Base-by-base conservation (phyloP, 2,113 vertebrate genomes). In the Oryzias melastigma region DNA sequence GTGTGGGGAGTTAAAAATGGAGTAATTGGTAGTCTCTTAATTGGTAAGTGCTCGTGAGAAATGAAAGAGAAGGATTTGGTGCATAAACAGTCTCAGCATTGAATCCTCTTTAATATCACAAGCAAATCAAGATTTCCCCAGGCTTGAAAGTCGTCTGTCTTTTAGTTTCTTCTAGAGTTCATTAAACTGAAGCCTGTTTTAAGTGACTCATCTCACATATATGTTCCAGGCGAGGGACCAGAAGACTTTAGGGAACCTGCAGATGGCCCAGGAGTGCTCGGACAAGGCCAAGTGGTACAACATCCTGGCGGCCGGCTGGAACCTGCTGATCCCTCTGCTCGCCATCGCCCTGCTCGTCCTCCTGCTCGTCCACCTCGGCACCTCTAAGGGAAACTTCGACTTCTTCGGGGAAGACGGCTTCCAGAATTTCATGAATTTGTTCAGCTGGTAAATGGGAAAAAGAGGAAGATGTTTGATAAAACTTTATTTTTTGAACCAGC, bases 201-300 rank as follows among this genome's bases (percentile, higher is more conserved):
- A 5, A 12, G 5, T 51, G 49, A 12, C 5, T 3, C 25, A 5
- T 27, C 20, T 15, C 20, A 16, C 20, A 7, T 58, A 40, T 22
- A 3, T 52, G 5, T 59, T 43, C 25, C 78, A 98, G 96, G 95
- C 96, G 2, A 86, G 95, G 68, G 97, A 98, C 75, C 91, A 93
- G 85, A 98, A 94, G 68, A 93, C 94, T 48, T 85, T 93, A 0
- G 96, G 97, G 2, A 94, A 97, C 8, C 78, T 96, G 88, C 93
- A 93, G 72, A 89, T 94, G 0, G 96, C 96, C 7, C 93, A 85
- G 77, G 93, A 89, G 58, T 92, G 94, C 14, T 93, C 94, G 5
- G 94, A 94, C 91, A 97, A 91, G 73, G 96, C 96, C 4, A 93
- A 93, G 65, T 97, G 96, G 91, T 97, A 94, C 93, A 98, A 98